Evolutionary conservation across 92 coral and sea anemone species (phyloP), one percentile per base, ranked within the genome.

Genomic region (Palythoa caribaeorum): DNA sequence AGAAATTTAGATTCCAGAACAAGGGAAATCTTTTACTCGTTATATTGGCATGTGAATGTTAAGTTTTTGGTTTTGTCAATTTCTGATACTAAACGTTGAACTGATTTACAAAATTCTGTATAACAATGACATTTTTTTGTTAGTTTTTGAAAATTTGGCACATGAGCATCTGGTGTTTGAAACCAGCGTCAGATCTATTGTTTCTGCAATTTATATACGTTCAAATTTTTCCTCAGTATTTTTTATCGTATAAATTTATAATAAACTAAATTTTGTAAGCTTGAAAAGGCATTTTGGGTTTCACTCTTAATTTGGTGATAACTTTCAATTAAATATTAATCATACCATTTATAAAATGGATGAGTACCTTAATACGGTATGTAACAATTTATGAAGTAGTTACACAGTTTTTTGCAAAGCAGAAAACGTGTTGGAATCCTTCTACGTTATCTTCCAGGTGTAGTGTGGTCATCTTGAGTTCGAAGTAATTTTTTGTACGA

Each of bases 371-470:
- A 6, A 48, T 14, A 10, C n/a, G 38, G 28, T 78, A 39, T 28
- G 28, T 28, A 28, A 57, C 9, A 38, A 38, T 53, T 77, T 40
- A 57, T 8, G 36, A 14, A 55, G 16, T 54, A 55, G 38, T 4
- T 57, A 11, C 51, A 14, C n/a, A 59, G 57, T 12, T 76, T 63
- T 62, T 66, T 80, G 85, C 85, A 48, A 62, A 80, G 85, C 85
- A 12, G 48, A 70, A 70, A 80, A 39, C n/a, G 55, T 63, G 73
- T 37, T 38, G 8, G 50, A 79, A 57, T 36, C 4, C 20, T 80
- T 63, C 63, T 36, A 66, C 59, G 6, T 38, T 62, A 73, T 51
- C 5, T 37, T 8, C 12, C 20, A 79, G 71, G n/a, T 44, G 47
- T 78, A 52, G 28, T 54, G 50, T 55, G 28, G 5, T 15, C 28